Evolutionary conservation across 53 echinoderm and acorn worm species (phyloP), one percentile per base, ranked within the genome.

Genomic region (Actinopyga echinites): DNA sequence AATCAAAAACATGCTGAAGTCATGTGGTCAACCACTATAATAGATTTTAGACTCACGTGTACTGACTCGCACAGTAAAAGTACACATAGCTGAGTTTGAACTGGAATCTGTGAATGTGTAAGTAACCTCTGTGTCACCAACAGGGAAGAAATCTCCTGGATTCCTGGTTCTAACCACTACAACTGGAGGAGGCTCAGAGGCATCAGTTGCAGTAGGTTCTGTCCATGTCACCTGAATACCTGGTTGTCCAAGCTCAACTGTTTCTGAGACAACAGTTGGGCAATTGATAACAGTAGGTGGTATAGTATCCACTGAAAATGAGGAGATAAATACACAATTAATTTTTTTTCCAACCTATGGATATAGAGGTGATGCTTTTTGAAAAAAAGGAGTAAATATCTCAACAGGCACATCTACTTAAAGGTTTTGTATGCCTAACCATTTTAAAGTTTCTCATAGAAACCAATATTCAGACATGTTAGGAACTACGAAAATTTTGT

Each of bases 161-260:
- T 64, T 52, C n/a, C 82, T 57, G 31, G 83, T 84, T 28, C 22
- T 22, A 24, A 25, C 54, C 19, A 91, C 57, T 57, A 57, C 29
- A 22, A 79, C 36, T 10, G 34, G 42, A 21, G 42, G 15, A 9
- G 77, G 55, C 24, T 83, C 89, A 23, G 86, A 86, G 57, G 68
- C 62, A 53, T 92, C 92, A 9, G 80, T 86, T 30, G 89, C 92
- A n/a, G 83, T 89, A 24, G 92, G 92, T 44, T 79, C 86, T 9
- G 64, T 71, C 86, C 83, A 92, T 38, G 45, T 34, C 12, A 86
- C 89, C 21, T 28, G 21, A 10, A 61, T 37, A 24, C 73, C 32
- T 19, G 40, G 11, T 19, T 42, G 66, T 1, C 92, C 92, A 19
- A 60, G 61, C 56, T 90, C 85, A 56, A 90, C 57, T 43, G 25